These are phyloP conservation scores for Cynocephalus volans DNA, from an alignment of 2,113 vertebrate species.

Conservation along the genomic window DNA sequence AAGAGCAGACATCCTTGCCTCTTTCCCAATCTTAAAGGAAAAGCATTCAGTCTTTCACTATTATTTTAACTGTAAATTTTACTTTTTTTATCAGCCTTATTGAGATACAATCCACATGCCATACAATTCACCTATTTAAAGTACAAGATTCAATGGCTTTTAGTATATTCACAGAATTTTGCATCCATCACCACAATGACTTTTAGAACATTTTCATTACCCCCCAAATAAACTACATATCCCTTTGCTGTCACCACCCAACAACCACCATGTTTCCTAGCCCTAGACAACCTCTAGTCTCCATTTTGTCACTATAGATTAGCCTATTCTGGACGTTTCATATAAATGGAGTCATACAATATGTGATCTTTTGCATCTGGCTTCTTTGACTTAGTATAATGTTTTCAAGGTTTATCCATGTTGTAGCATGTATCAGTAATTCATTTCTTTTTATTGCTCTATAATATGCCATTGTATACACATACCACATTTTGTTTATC, in stretches of 20 bases:
- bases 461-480: not conserved
- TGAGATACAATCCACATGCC: not conserved
- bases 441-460: slow-evolving; percentile 39
- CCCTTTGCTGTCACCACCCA: not conserved
- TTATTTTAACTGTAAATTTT: slow-evolving; percentile 10
- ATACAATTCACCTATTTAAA: not conserved
- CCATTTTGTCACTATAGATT: not conserved
- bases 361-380: not conserved
- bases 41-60: not conserved
- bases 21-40: not conserved
- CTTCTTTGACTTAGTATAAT: slow-evolving; percentile 11
- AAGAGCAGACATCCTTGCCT: slow-evolving; percentile 21
- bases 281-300: not conserved
- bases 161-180: slow-evolving; percentile 29
- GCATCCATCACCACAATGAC: not conserved
- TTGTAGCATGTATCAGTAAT: not conserved
- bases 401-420: not conserved
- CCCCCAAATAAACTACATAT: not conserved
- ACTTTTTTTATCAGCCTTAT: not conserved
- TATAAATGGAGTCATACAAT: slow-evolving; percentile 5
- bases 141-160: not conserved
- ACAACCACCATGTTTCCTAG: not conserved
- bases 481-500: not conserved
- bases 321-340: not conserved
- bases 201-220: slow-evolving; percentile 27